phyloP scores from a whole-genome alignment of 2,113 vertebrate genomes.

The Gymnobelideus leadbeateri region DNA sequence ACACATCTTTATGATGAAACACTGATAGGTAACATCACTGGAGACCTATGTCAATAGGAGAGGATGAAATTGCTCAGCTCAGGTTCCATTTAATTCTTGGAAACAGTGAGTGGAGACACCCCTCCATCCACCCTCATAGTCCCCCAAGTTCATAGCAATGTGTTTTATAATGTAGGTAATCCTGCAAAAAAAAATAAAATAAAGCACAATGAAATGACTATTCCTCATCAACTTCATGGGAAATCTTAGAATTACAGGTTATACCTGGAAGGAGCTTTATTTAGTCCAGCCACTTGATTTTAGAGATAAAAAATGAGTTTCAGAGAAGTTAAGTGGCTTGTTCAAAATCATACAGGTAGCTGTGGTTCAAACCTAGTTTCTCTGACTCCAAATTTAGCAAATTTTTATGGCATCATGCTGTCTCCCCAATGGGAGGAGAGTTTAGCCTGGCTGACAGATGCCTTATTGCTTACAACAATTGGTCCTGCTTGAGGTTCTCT shows the following conservation, averaged over 20 bases:
- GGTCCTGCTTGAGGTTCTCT: background rate
- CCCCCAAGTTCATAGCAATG: background rate
- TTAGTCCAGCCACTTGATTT: background rate
- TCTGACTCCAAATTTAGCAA: background rate
- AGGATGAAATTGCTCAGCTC: conserved; percentile 49
- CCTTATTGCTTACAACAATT: background rate
- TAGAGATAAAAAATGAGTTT: background rate
- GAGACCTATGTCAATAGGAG: conserved; percentile 9
- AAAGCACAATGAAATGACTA: too few species aligned
- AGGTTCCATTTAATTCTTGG: background rate
- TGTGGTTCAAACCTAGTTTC: background rate
- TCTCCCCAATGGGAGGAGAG: background rate
- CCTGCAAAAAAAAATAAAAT: background rate
- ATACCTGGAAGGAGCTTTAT: background rate
- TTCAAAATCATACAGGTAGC: background rate
- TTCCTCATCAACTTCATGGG: background rate
- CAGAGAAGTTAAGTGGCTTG: background rate
- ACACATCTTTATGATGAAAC: conserved; percentile 79
- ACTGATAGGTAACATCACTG: conserved; percentile 69
- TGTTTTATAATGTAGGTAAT: background rate
- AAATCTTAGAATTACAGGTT: background rate
- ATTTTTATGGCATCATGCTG: background rate
- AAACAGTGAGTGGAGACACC: background rate
- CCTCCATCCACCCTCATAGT: too few species aligned
- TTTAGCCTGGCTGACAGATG: background rate